These are phyloP conservation scores for Ginglymostoma cirratum DNA, from an alignment of 2,113 vertebrate species.

Conservation along the genomic window DNA sequence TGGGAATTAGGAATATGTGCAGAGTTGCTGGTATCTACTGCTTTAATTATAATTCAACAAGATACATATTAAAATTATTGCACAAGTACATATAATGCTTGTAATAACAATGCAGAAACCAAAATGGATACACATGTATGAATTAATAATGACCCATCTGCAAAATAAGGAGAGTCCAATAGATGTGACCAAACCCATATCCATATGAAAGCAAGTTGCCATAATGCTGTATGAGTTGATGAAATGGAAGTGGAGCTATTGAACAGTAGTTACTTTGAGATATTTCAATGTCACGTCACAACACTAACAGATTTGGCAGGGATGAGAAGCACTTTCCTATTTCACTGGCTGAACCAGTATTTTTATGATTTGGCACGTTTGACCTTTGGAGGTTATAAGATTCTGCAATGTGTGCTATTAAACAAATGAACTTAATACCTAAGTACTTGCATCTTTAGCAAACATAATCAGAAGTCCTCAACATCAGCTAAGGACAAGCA, in stretches of 20 bases:
- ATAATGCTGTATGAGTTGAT: background rate
- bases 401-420: background rate
- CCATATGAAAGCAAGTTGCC: background rate
- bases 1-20: background rate
- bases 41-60: background rate
- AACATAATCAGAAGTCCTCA: background rate
- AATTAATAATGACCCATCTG: background rate
- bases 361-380: background rate
- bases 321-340: background rate
- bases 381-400: conserved; percentile 7
- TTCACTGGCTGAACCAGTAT: background rate
- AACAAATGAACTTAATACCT: background rate
- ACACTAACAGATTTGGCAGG: background rate
- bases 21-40: background rate
- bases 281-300: background rate
- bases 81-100: background rate
- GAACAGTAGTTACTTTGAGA: background rate
- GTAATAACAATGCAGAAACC: background rate
- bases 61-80: background rate
- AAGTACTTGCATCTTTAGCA: background rate
- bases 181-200: background rate
- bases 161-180: background rate
- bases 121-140: background rate
- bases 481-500: background rate
- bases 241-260: background rate